These are phyloP conservation scores for Martes flavigula DNA, from an alignment of 2,797 vertebrate species.

Conservation along the genomic window DNA sequence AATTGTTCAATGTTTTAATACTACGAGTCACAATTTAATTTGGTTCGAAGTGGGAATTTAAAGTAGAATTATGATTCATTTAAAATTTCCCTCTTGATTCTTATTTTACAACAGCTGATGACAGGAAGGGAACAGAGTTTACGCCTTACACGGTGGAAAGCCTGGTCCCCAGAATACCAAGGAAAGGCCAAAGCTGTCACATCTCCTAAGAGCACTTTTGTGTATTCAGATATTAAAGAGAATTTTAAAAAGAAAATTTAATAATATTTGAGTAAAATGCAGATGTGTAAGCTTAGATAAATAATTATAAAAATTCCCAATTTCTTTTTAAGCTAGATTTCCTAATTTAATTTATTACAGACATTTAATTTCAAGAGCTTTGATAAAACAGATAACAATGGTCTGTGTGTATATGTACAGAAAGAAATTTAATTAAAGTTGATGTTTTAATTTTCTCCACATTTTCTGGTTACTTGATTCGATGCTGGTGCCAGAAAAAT, in stretches of 20 bases:
- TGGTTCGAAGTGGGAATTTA: neutral
- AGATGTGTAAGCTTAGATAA: neutral
- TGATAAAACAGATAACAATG: neutral
- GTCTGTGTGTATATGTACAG: neutral
- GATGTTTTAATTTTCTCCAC: neutral
- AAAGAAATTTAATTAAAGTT: slow-evolving; percentile 49
- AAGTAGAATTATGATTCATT: neutral
- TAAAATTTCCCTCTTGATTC: neutral
- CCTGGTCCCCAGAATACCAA: neutral
- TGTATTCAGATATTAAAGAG: neutral
- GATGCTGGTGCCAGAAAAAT: neutral
- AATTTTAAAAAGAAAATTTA: neutral
- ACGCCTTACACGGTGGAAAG: neutral
- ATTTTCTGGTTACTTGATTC: slow-evolving; percentile 11
- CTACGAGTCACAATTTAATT: neutral
- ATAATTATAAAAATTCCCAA: neutral
- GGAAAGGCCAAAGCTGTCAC: neutral
- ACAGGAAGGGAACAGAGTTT: neutral
- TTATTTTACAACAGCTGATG: neutral
- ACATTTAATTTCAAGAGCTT: neutral
- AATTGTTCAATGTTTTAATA: neutral
- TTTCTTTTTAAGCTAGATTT: neutral
- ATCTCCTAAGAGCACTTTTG: neutral
- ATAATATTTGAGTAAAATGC: neutral
- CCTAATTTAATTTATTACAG: neutral